phyloP scores from a whole-genome alignment of 2,113 vertebrate species.

The Hippoglossus stenolepis region DNA sequence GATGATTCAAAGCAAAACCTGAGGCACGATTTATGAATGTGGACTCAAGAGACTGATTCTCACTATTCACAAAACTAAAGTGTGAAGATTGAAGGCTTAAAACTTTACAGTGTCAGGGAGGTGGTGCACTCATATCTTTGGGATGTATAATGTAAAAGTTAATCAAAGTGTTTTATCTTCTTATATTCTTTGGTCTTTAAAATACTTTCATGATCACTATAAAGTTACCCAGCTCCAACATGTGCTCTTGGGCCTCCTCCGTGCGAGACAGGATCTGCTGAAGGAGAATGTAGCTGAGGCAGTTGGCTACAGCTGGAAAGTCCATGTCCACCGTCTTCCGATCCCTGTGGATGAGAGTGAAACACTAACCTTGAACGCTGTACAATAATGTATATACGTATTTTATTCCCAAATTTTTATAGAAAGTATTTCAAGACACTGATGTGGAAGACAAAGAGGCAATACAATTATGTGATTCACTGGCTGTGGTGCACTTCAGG shows the following conservation, averaged over 20 bases:
- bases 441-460: slow-evolving; percentile 6
- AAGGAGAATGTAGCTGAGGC: slow-evolving; percentile 92
- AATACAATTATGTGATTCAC: slow-evolving; percentile 10
- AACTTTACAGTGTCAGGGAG: background rate
- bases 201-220: background rate
- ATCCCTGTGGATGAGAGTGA: slow-evolving; percentile 80
- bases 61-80: slow-evolving; percentile 5
- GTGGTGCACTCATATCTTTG: background rate
- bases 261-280: slow-evolving; percentile 90
- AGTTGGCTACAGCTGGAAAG: slow-evolving; percentile 88
- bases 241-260: slow-evolving; percentile 90
- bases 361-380: slow-evolving; percentile 1
- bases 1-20: slow-evolving; percentile 1
- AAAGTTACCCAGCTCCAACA: slow-evolving; percentile 90
- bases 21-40: background rate
- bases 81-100: background rate
- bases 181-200: background rate
- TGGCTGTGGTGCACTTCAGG: background rate
- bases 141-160: background rate
- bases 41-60: background rate
- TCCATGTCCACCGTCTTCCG: slow-evolving; percentile 89
- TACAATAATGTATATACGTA: background rate
- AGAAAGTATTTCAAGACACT: background rate
- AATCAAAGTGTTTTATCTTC: background rate
- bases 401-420: too few species aligned